Conservation (phyloP, 2,888 invertebrate species). For the Strigamia transsilvanica region DNA sequence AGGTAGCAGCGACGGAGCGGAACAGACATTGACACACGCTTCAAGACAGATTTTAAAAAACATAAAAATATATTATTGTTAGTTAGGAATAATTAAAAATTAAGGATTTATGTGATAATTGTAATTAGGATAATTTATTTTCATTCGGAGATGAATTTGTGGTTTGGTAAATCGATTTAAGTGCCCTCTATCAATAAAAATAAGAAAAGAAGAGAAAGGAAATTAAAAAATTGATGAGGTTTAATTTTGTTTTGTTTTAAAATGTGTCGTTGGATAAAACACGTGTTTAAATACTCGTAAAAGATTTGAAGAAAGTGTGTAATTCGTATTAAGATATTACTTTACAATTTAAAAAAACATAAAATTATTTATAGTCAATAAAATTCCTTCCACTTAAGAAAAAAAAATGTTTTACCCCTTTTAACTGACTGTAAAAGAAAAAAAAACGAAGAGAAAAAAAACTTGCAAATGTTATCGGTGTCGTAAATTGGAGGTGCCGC, state of each 20-base stretch:
- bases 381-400: neutral
- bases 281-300: neutral
- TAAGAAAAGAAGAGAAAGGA: neutral
- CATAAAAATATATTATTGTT: neutral
- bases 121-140: neutral
- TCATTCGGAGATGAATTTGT: neutral
- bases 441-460: too few relatives aligned
- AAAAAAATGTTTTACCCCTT: conserved; percentile 32
- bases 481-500: neutral
- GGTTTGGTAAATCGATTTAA: neutral
- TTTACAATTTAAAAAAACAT: conserved; percentile 21
- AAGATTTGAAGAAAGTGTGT: neutral
- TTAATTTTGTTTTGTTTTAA: neutral
- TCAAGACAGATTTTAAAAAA: neutral
- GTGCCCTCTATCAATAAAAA: neutral
- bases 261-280: neutral
- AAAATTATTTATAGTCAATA: conserved; percentile 38
- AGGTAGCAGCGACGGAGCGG: neutral
- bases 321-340: neutral
- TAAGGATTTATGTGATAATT: neutral
- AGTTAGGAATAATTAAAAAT: neutral
- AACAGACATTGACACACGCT: neutral
- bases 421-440: neutral
- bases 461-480: neutral
- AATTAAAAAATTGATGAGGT: too few relatives aligned